phyloP scores from a whole-genome alignment of 2,888 invertebrate species.

The Lasioglossum morio region DNA sequence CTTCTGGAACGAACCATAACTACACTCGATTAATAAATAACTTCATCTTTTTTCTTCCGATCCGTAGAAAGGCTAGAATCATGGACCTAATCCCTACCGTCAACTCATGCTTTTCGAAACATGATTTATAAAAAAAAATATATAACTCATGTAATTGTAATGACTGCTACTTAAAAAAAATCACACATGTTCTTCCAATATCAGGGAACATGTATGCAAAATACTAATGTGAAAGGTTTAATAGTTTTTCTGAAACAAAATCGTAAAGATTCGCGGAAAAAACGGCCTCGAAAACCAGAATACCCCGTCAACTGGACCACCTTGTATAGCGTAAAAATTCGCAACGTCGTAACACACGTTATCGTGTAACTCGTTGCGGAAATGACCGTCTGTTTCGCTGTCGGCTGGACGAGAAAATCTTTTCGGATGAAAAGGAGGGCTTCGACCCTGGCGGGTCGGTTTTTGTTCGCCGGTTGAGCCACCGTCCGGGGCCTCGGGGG shows the following conservation, averaged over 20 bases:
- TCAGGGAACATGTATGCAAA: neutral
- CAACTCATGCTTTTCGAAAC: too few species aligned
- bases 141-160: neutral
- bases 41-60: neutral
- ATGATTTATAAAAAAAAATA: too few species aligned
- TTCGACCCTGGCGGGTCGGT: slow-evolving; percentile 30
- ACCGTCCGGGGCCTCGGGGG: slow-evolving; percentile 12
- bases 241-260: neutral
- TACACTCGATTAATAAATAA: neutral
- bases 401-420: slow-evolving; percentile 37
- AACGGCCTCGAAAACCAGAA: neutral
- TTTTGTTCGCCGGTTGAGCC: slow-evolving; percentile 20
- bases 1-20: neutral
- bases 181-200: neutral
- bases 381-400: slow-evolving; percentile 29
- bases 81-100: too few species aligned
- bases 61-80: too few species aligned
- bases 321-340: neutral
- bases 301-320: neutral
- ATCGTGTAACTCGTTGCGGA: slow-evolving; percentile 25
- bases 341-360: neutral
- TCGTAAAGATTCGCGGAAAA: neutral
- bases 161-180: neutral
- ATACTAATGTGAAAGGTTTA: neutral
- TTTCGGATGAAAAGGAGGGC: slow-evolving; percentile 32